Evolutionary conservation across 2,113 vertebrate genomes (phyloP), one percentile per base, ranked within the genome.

Genomic region (Penelope pileata): DNA sequence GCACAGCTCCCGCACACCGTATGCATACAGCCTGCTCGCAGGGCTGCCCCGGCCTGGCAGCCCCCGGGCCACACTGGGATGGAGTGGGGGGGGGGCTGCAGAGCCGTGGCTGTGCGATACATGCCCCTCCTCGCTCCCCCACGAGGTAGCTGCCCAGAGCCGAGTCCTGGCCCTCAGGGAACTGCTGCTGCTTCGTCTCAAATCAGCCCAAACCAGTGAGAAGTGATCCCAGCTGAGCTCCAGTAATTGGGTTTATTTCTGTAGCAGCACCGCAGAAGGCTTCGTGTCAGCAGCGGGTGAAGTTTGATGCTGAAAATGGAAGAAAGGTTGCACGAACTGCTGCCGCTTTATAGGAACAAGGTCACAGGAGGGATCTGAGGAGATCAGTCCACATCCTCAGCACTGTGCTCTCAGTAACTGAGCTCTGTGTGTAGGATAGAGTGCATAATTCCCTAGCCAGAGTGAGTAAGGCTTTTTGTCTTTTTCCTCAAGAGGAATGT

Each of bases 221-320:
- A 91, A 89, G 84, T 86, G n/a, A n/a, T 91, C 86, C 70, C 79
- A 77, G 92, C 90, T 95, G 93, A 96, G 88, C 73, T 27, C 59
- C 75, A 10, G 4, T 93, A 93, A 95, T 92, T 91, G 91, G 74
- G 88, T 92, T 96, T 94, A 88, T 96, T 96, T 96, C 64, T 92
- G 88, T 93, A 56, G 70, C 56, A 30, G 80, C 47, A 2, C 47
- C 45, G 63, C 0, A 1, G 29, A 88, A 90, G 75, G 58, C 54
- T 83, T 88, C 88, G 12, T 86, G 88, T 88, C 72, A 69, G 63
- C 38, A 83, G 60, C 13, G 24, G 42, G 51, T 93, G 83, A 93
- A 95, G 95, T 93, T 96, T 63, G 86, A n/a, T 78, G 83, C 95
- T 95, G 95, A 90, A 93, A 94, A 93, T 95, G 94, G 96, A 96